These are phyloP conservation scores for Axinella damicornis DNA, from an alignment of 37 sponge, comb jelly and placozoan genomes.

Conservation along the genomic window DNA sequence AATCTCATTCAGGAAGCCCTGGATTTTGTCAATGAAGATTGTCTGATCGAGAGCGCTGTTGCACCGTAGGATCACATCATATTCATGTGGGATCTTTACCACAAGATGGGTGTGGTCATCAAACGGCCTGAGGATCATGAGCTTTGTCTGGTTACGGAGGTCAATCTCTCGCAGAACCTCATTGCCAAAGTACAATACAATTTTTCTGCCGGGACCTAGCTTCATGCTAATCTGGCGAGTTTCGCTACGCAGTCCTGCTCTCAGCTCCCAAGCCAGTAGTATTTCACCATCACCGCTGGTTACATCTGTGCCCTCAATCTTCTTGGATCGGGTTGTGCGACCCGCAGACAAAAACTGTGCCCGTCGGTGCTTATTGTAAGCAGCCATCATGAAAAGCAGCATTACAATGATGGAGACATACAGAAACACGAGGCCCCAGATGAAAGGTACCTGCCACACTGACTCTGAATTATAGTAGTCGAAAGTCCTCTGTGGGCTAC, in stretches of 20 bases:
- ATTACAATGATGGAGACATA: conserved; percentile 62
- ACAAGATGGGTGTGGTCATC: conserved; percentile 58
- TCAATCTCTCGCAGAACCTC: conserved; percentile 64
- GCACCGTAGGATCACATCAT: conserved; percentile 69
- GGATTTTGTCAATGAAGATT: conserved; percentile 63
- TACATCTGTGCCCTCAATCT: conserved; percentile 73
- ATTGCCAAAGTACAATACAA: conserved; percentile 54
- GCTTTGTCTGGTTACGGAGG: conserved; percentile 56
- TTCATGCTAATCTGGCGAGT: conserved; percentile 72
- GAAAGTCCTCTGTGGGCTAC: conserved; percentile 62
- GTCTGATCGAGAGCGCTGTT: conserved; percentile 53
- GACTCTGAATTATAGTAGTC: conserved; percentile 81
- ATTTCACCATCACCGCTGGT: conserved; percentile 59
- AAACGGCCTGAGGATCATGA: conserved; percentile 62
- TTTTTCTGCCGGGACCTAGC: conserved; percentile 68
- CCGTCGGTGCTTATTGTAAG: conserved; percentile 60
- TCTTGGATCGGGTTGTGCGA: conserved; percentile 46
- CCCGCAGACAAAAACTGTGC: conserved; percentile 44
- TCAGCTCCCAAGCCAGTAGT: conserved; percentile 64
- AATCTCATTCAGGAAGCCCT: conserved; percentile 60
- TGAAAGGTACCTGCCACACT: conserved; percentile 67
- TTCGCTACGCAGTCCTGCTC: conserved; percentile 61
- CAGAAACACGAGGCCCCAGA: conserved; percentile 79
- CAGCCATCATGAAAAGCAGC: conserved; percentile 75
- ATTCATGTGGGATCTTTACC: conserved; percentile 75